A percentile compares a stretch with the other conserved stretches of the same genome.
phyloP scores from a whole-genome alignment of 2,797 vertebrate species.

The Delichon dasypus region DNA sequence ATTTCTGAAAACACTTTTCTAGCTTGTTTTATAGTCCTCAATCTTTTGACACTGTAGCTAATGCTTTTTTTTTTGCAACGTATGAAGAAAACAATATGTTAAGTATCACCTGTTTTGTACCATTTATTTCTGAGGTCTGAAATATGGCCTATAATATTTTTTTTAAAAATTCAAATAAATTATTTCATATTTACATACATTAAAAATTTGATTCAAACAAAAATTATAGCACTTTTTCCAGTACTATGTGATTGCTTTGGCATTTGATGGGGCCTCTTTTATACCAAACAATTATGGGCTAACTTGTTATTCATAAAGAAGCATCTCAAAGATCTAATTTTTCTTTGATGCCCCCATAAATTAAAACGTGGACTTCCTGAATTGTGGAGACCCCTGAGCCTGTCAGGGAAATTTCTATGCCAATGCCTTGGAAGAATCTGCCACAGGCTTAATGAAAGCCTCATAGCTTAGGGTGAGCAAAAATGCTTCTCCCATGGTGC shows the following conservation, averaged over 20 bases:
- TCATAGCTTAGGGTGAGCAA: too few species aligned
- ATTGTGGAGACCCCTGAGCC: not conserved
- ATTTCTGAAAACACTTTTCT: not conserved
- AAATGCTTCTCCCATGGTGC: too few species aligned
- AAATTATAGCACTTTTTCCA: not conserved
- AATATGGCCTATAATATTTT: not conserved
- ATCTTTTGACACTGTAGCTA: not conserved
- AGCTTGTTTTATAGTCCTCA: not conserved
- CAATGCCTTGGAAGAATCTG: too few species aligned
- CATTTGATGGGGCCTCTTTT: not conserved
- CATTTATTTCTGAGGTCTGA: not conserved
- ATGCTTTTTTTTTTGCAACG: not conserved
- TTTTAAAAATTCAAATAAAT: not conserved
- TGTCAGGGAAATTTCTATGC: too few species aligned
- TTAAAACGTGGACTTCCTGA: conserved; percentile 6
- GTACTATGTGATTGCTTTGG: not conserved
- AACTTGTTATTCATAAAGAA: not conserved
- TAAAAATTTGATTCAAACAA: too few species aligned
- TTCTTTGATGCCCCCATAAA: conserved; percentile 21
- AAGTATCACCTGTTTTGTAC: not conserved
- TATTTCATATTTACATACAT: too few species aligned
- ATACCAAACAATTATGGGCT: not conserved
- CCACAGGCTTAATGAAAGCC: too few species aligned
- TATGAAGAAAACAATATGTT: not conserved
- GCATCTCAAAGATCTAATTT: not conserved